These are phyloP conservation scores for Xyliphius kryptos DNA, from an alignment of 2,113 vertebrate species.

Conservation along the genomic window DNA sequence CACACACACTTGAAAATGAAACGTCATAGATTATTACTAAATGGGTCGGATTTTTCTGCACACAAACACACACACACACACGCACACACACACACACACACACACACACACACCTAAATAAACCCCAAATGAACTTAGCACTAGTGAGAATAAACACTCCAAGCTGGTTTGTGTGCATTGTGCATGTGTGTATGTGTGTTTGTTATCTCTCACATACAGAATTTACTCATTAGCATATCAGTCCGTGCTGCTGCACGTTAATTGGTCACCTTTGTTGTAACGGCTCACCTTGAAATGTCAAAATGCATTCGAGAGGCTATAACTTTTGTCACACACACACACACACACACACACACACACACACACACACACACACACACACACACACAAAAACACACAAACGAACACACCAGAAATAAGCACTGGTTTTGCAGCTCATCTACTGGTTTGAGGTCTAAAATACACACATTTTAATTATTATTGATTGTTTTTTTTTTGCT, in stretches of 20 bases:
- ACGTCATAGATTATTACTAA: background rate
- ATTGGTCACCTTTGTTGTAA: slow-evolving; percentile 16
- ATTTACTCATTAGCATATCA: slow-evolving; percentile 13
- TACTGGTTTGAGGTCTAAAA: too few relatives aligned
- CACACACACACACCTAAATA: background rate
- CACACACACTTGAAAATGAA: background rate
- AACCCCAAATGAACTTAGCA: background rate
- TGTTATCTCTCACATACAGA: slow-evolving; percentile 30
- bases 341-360: background rate
- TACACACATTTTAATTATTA: too few relatives aligned
- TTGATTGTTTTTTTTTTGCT: too few relatives aligned
- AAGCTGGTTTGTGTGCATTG: background rate
- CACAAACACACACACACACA: slow-evolving; percentile 19
- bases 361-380: background rate
- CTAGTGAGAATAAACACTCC: background rate
- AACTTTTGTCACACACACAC: slow-evolving; percentile 3
- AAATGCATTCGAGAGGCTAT: background rate
- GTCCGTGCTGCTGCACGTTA: slow-evolving; percentile 11
- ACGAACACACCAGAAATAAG: background rate
- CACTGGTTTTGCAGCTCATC: too few relatives aligned
- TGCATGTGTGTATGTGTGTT: slow-evolving; percentile 13
- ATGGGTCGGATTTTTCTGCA: background rate
- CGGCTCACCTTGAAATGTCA: slow-evolving; percentile 33
- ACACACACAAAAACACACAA: background rate
- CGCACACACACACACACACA: slow-evolving; percentile 15